Evolutionary conservation across 2,113 vertebrate genomes (phyloP).

Genomic region (Oreochromis aureus): DNA sequence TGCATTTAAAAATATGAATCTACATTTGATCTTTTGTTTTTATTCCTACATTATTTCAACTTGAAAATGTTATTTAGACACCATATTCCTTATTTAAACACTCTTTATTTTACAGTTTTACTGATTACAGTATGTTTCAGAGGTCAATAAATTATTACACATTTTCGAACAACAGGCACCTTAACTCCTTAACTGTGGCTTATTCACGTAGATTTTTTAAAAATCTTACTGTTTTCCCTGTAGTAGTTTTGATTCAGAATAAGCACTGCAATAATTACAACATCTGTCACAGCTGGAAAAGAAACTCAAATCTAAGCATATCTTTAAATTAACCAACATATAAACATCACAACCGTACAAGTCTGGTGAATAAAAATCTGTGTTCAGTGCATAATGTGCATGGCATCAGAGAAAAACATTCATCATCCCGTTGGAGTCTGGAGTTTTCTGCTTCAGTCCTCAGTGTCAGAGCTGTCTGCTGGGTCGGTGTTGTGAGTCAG

Average conservation of each 20-base stretch:
- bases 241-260: slow-evolving; percentile 32
- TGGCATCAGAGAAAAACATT: slow-evolving; percentile 67
- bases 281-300: slow-evolving; percentile 42
- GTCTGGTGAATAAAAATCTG: slow-evolving; percentile 68
- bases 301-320: slow-evolving; percentile 34
- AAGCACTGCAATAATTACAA: slow-evolving; percentile 56
- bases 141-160: slow-evolving; percentile 49
- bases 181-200: slow-evolving; percentile 39
- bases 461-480: slow-evolving; percentile 70
- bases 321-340: slow-evolving; percentile 31
- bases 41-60: background rate
- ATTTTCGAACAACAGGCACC: slow-evolving; percentile 59
- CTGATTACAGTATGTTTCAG: slow-evolving; percentile 18
- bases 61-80: background rate
- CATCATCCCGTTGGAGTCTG: slow-evolving; percentile 20
- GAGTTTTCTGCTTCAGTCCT: slow-evolving; percentile 58
- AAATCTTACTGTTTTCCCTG: slow-evolving; percentile 30
- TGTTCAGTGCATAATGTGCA: slow-evolving; percentile 65
- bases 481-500: slow-evolving; percentile 77
- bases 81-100: slow-evolving; percentile 44
- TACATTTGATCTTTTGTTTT: background rate
- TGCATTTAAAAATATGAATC: background rate
- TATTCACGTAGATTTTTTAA: slow-evolving; percentile 5
- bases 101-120: slow-evolving; percentile 63
- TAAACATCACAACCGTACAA: slow-evolving; percentile 50